Evolutionary conservation across 2,888 invertebrate genomes (phyloP), one percentile per base, ranked within the genome.

Genomic region (Drosophila mayaguana): DNA sequence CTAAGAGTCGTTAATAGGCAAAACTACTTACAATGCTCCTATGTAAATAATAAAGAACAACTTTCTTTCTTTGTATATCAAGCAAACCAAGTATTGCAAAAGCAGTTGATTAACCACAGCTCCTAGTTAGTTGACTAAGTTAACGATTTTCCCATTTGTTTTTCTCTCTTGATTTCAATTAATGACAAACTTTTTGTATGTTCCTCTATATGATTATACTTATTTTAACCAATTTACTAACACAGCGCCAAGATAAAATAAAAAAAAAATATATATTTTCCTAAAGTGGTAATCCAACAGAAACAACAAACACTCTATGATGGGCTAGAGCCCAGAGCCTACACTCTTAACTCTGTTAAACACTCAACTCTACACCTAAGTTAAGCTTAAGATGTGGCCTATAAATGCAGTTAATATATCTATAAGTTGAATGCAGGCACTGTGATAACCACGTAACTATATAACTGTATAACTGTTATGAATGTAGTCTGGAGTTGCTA

Each of bases 201-300:
- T 80, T 76, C 83, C 50, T 75, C 67, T 79, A 59, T 73, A 61
- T 73, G 68, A 84, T 72, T 75, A 57, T 61, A 64, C 60, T 64
- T 75, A 75, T 72, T 78, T 86, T 81, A 76, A 87, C 81, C 62
- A 78, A 81, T 11, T 48, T 83, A 83, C 83, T 84, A 83, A 83
- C 83, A 87, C 79, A 74, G 80, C 67, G 71, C 56, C 50, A 64
- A 78, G 62, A 72, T 32, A 62, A 16, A 16, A 34, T 32, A 14
- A 22, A 53, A 38, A 51, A 8, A 3, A 42, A 12, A 18, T 12
- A 32, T 18, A 38, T 63, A 40, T 64, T 65, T 68, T 64, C 60
- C 61, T 40, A 54, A 73, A 73, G 68, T 63, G 63, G 57, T 64
- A 34, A 55, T 46, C 36, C 55, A 66, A 22, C 43, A 40, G 45